Base-by-base conservation (phyloP, 2,797 vertebrate species). In the Pteronotus mesoamericanus region DNA sequence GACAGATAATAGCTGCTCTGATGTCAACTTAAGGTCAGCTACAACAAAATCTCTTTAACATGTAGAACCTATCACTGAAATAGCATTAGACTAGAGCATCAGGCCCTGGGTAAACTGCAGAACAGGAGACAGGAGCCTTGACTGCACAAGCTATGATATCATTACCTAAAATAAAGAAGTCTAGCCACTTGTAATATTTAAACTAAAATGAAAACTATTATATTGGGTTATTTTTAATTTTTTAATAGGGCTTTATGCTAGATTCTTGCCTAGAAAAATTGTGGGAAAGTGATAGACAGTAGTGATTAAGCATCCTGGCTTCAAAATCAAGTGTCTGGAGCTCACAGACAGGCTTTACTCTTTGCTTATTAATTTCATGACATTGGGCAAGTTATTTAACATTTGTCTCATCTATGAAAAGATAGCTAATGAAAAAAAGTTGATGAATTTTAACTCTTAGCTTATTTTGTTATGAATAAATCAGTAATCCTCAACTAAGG, bases 21-120 rank as follows among this genome's bases (percentile, higher is more conserved):
- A 89, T 82, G 84, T 83, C 68, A 44, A 42, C 77, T 91, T 96
- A 78, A 95, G 71, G 75, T 94, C 89, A 95, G n/a, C 86, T 78
- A 69, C 7, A 72, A 59, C 53, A 80, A 86, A 83, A 91, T 89
- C n/a, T 90, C 59, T 84, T 94, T 46, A 89, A 39, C 39, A 69
- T 78, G n/a, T 87, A 93, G 74, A 91, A 46, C 32, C 21, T 18
- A 71, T 46, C 29, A 59, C 51, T 84, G 53, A 96, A 95, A 95
- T 61, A 78, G 44, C 21, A 48, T 88, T 92, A 94, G 53, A 89
- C 11, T 19, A 75, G 69, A 92, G 86, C 92, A 75, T 66, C 37
- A 79, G 42, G 37, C 46, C n/a, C 48, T 37, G 32, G n/a, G 55
- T 80, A 86, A 82, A 96, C 34, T 91, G 44, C 15, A 77, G 75